Percentiles rank a stretch among this genome's conserved stretches.
These are phyloP conservation scores for Drosophila navojoa DNA, from an alignment of 1,140 invertebrate species.

Conservation along the genomic window DNA sequence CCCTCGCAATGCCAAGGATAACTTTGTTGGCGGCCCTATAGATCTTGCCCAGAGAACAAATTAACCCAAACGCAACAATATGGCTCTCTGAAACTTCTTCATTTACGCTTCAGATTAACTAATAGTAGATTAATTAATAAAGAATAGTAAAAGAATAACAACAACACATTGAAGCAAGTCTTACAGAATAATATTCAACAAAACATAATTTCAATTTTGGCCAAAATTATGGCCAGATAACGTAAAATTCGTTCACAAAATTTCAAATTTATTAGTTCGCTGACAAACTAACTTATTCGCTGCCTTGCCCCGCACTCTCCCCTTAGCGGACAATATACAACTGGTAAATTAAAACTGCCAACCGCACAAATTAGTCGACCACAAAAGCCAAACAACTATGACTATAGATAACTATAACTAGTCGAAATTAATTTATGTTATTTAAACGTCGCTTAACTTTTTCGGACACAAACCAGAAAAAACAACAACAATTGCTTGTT, in stretches of 20 bases:
- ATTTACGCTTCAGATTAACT: neutral
- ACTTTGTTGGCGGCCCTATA: constrained; percentile 49
- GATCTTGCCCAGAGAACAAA: constrained; percentile 38
- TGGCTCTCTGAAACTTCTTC: neutral
- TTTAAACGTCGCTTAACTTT: constrained; percentile 62
- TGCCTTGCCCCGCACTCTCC: neutral
- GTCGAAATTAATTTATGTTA: constrained; percentile 76
- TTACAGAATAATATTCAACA: neutral
- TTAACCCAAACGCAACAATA: constrained; percentile 16
- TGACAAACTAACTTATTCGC: constrained; percentile 2
- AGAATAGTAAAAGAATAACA: too few species aligned
- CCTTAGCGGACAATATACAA: neutral
- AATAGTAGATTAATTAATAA: too few species aligned
- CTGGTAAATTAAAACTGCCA: constrained; percentile 59
- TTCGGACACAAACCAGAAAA: constrained; percentile 45
- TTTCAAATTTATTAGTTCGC: constrained; percentile 6
- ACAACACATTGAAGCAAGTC: too few species aligned
- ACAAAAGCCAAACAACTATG: constrained; percentile 57
- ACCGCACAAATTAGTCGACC: constrained; percentile 65
- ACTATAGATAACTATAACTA: constrained; percentile 55
- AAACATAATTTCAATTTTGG: neutral
- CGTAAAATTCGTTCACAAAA: neutral
- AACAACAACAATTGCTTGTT: neutral
- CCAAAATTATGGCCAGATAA: neutral
- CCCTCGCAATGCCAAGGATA: constrained; percentile 33